These are phyloP conservation scores for Aptenodytes forsteri DNA, from an alignment of 2,113 vertebrate genomes.

Conservation along the genomic window DNA sequence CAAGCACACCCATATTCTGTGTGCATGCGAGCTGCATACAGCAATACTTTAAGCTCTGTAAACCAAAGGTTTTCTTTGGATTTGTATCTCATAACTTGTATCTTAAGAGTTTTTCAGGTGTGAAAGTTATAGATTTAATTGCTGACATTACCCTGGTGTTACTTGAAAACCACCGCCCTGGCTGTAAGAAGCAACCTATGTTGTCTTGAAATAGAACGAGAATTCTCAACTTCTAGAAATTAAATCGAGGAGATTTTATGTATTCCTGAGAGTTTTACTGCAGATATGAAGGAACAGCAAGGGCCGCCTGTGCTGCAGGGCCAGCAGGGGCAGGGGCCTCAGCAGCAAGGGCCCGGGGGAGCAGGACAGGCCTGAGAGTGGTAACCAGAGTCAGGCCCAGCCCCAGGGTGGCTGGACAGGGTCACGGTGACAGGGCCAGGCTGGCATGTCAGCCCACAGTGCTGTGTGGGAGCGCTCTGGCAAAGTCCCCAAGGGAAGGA, in stretches of 20 bases:
- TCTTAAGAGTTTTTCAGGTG: not conserved
- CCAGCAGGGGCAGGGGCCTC: not conserved
- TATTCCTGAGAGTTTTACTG: not conserved
- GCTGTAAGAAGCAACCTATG: not conserved
- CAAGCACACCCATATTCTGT: not conserved
- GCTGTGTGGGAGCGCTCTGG: not conserved
- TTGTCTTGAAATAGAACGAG: not conserved
- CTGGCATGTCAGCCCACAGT: not conserved
- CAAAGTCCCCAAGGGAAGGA: not conserved
- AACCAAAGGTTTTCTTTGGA: not conserved
- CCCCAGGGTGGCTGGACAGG: not conserved
- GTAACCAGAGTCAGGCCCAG: not conserved
- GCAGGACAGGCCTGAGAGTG: accelerated
- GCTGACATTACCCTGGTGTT: not conserved
- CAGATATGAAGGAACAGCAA: not conserved
- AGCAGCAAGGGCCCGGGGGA: accelerated
- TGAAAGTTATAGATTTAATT: not conserved
- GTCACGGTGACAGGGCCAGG: not conserved
- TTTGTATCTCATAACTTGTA: not conserved
- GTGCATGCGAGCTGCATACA: not conserved
- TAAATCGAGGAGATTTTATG: not conserved
- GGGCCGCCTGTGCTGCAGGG: not conserved
- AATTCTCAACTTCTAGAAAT: not conserved
- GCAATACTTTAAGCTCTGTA: not conserved
- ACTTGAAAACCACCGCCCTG: not conserved